A percentile compares a stretch with the other conserved stretches of the same genome.
These are phyloP conservation scores for Xestia xanthographa DNA, from an alignment of 2,888 invertebrate genomes.

Conservation along the genomic window DNA sequence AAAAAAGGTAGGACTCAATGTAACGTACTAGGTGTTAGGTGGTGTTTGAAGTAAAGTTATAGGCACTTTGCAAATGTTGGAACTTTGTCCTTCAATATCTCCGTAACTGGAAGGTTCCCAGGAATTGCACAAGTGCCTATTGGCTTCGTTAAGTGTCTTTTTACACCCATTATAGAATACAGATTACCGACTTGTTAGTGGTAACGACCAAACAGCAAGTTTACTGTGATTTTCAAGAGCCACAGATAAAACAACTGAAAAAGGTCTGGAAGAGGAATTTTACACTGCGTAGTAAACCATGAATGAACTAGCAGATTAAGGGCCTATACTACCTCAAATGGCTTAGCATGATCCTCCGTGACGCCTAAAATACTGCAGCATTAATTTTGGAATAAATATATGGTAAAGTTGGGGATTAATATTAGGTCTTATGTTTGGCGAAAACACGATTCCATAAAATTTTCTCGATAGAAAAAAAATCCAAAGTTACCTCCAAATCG, in stretches of 20 bases:
- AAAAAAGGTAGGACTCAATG: too few species aligned
- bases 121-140: not conserved
- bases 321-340: too few species aligned
- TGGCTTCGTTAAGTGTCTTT: not conserved
- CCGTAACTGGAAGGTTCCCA: too few species aligned
- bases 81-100: not conserved
- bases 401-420: too few species aligned
- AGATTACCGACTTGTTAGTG: not conserved
- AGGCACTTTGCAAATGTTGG: not conserved
- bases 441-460: too few species aligned
- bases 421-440: too few species aligned
- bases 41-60: not conserved
- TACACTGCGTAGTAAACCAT: not conserved
- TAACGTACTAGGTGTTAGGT: too few species aligned
- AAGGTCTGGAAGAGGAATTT: not conserved
- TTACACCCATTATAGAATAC: not conserved
- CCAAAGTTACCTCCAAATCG: too few species aligned
- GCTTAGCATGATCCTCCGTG: too few species aligned
- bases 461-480: too few species aligned
- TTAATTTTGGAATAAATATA: too few species aligned
- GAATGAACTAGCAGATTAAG: not conserved
- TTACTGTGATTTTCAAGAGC: not conserved
- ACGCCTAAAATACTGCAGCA: too few species aligned
- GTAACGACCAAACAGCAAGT: not conserved
- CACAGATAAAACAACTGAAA: not conserved